Evolutionary conservation across 2,113 vertebrate species (phyloP).

Genomic region (Bujurquina vittata): DNA sequence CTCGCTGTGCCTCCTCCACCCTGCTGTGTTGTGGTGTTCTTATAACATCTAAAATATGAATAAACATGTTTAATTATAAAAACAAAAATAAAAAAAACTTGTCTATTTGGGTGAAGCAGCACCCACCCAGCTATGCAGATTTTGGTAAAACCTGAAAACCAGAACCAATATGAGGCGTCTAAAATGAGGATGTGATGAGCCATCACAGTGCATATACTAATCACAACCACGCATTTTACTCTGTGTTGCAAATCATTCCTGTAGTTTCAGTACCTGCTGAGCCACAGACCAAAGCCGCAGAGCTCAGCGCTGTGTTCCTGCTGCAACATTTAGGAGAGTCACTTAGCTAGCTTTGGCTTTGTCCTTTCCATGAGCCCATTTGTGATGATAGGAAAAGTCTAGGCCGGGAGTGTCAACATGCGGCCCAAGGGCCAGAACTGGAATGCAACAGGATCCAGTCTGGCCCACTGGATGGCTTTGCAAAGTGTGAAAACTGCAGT

Average conservation of each 20-base stretch:
- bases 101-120: no score
- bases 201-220: not conserved
- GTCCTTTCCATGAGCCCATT: not conserved
- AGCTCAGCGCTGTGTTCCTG: not conserved
- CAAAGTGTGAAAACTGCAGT: not conserved
- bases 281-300: not conserved
- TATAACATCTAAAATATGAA: no score
- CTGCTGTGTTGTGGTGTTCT: not conserved
- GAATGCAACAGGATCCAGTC: not conserved
- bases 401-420: not conserved
- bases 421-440: not conserved
- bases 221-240: not conserved
- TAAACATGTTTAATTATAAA: no score
- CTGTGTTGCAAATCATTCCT: not conserved
- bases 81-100: no score
- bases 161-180: not conserved
- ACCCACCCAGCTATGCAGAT: fast-evolving
- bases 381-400: not conserved
- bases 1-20: not conserved
- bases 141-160: not conserved
- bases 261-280: not conserved
- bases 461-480: not conserved
- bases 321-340: not conserved
- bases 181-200: not conserved
- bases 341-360: conserved; percentile 2